phyloP scores from a whole-genome alignment of 1,140 invertebrate species.

The Pseudomyrmex concolor region DNA sequence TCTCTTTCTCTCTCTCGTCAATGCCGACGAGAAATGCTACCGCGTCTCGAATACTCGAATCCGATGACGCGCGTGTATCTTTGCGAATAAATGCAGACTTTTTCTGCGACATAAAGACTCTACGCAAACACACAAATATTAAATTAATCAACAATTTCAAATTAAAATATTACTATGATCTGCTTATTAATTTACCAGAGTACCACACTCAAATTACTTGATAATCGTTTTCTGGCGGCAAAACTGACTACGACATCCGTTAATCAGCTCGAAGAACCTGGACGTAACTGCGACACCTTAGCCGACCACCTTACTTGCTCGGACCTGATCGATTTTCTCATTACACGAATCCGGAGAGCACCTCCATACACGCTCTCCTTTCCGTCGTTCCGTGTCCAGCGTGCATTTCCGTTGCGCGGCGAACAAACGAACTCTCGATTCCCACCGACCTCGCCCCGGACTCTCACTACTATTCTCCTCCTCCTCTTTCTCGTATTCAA shows the following conservation, averaged over 20 bases:
- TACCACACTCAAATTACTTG: neutral
- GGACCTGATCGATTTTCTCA: slow-evolving; percentile 79
- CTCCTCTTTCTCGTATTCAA: neutral
- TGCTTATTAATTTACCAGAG: too few species aligned
- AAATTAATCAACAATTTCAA: neutral
- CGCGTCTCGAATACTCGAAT: slow-evolving; percentile 8
- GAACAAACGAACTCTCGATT: slow-evolving; percentile 71
- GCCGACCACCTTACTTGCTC: slow-evolving; percentile 67
- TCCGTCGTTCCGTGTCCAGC: slow-evolving; percentile 71
- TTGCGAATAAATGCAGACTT: neutral
- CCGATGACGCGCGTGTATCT: slow-evolving; percentile 25
- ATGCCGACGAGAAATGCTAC: slow-evolving; percentile 17
- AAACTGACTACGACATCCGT: neutral
- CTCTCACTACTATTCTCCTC: too few species aligned
- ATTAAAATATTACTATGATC: too few species aligned
- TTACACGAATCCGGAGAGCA: slow-evolving; percentile 76
- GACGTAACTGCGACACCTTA: slow-evolving; percentile 63
- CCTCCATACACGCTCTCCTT: slow-evolving; percentile 68
- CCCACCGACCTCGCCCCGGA: slow-evolving; percentile 46
- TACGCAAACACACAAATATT: neutral
- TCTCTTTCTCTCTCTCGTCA: neutral
- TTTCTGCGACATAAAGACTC: too few species aligned
- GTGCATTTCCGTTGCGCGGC: slow-evolving; percentile 72
- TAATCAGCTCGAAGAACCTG: slow-evolving; percentile 10
- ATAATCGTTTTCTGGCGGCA: neutral